phyloP scores from a whole-genome alignment of 2,797 vertebrate genomes.

The Tragopan temminckii region DNA sequence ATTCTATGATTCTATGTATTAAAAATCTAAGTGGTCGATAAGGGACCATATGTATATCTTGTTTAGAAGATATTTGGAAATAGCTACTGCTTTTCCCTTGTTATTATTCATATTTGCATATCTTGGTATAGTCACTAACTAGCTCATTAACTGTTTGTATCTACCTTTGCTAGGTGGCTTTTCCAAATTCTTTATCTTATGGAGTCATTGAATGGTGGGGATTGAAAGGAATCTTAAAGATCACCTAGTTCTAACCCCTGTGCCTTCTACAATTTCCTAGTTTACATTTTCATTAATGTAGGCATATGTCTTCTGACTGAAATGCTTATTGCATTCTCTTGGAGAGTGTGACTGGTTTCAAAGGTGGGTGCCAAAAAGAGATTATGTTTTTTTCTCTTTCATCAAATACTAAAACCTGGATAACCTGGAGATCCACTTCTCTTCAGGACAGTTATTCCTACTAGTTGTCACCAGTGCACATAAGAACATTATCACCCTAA shows the following conservation, averaged over 20 bases:
- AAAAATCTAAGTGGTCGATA: not conserved
- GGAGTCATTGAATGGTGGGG: not conserved
- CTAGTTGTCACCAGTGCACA: not conserved
- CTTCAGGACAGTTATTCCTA: constrained; percentile 4
- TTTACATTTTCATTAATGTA: not conserved
- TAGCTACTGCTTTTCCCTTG: not conserved
- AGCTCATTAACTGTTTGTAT: not conserved
- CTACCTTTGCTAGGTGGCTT: not conserved
- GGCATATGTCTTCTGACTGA: not conserved
- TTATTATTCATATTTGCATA: not conserved
- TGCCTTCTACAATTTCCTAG: not conserved
- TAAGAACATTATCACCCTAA: constrained; percentile 6
- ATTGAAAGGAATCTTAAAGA: not conserved
- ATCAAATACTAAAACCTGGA: not conserved
- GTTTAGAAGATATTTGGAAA: not conserved
- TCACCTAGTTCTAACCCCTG: not conserved
- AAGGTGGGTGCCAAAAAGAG: not conserved
- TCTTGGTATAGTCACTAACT: not conserved
- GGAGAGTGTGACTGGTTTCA: not conserved
- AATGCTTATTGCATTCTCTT: not conserved
- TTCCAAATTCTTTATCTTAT: not conserved
- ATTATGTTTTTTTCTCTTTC: not conserved
- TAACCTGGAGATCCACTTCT: not conserved
- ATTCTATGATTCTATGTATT: not conserved
- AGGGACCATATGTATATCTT: not conserved